Base-by-base conservation (phyloP, 2,888 invertebrate species). In the Lordiphosa andalusiaca region DNA sequence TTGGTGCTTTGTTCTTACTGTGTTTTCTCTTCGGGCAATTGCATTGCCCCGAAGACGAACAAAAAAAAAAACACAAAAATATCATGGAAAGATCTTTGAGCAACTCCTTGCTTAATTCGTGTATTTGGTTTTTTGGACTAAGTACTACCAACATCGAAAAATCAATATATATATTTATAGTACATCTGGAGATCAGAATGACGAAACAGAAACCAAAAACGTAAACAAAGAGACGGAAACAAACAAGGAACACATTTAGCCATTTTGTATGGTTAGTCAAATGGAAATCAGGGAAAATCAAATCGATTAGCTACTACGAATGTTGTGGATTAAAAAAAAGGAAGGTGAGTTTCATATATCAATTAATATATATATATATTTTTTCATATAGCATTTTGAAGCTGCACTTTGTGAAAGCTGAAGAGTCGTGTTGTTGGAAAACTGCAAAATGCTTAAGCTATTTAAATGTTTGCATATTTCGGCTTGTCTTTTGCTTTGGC, bases 1-100 rank as follows among this genome's bases (percentile, higher is more conserved):
- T 58, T 87, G 87, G 87, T 87, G 87, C 87, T 87, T 87, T 81
- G 82, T 75, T 87, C 87, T 87, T 87, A 87, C 87, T 81, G 78
- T 86, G 86, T 81, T 75, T 60, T 44, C 53, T 33, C 39, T 51
- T 33, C 40, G 76, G 83, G 73, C 81, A 86, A 80, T 77, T 73
- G 57, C 50, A 71, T 77, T 85, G 80, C 83, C 76, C 81, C 54
- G 47, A 47, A 56, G 19, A 46, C 12, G 62, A 53, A 40, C 19
- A 16, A 53, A 41, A n/a, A 35, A 16, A 16, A 4, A 16, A 36
- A 4, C n/a, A n/a, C n/a, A n/a, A n/a, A n/a, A n/a, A n/a, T n/a
- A n/a, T n/a, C n/a, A n/a, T n/a, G 9, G 4, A 36, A 6, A 38
- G 10, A 9, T 30, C 9, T 30, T 30, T 30, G 30, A 30, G 30